phyloP scores from a whole-genome alignment of 1,140 invertebrate genomes.

The Mylabris phalerata region DNA sequence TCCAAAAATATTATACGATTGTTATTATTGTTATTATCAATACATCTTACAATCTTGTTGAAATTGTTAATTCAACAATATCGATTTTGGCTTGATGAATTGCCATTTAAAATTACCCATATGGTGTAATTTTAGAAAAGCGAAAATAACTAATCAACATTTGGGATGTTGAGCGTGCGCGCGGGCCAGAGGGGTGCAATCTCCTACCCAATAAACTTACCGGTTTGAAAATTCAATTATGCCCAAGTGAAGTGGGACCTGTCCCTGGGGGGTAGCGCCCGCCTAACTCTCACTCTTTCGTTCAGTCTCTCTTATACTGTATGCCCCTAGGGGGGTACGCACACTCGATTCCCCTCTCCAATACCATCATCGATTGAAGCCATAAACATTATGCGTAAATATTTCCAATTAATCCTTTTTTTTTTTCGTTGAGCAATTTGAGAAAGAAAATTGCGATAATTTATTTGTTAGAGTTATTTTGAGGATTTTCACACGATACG shows the following conservation, averaged over 20 bases:
- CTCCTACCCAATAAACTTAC: slow-evolving; percentile 38
- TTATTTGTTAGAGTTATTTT: slow-evolving; percentile 14
- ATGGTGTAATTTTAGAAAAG: slow-evolving; percentile 35
- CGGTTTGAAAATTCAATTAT: slow-evolving; percentile 41
- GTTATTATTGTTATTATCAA: too few species aligned
- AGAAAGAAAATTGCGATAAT: background rate
- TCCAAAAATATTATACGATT: too few species aligned
- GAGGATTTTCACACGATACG: slow-evolving; percentile 3
- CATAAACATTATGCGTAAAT: too few species aligned
- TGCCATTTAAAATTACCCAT: slow-evolving; percentile 36
- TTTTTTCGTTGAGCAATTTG: too few species aligned
- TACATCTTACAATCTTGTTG: too few species aligned
- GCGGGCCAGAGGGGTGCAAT: slow-evolving; percentile 20
- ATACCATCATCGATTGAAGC: background rate
- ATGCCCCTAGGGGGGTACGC: slow-evolving; percentile 3
- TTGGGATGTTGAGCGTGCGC: background rate
- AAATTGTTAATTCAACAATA: too few species aligned
- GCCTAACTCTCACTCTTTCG: background rate
- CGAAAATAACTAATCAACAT: slow-evolving; percentile 36
- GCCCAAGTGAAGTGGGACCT: slow-evolving; percentile 31
- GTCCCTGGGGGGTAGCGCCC: slow-evolving; percentile 20
- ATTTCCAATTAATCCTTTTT: too few species aligned
- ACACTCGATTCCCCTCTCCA: slow-evolving; percentile 1
- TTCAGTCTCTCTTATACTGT: too few species aligned
- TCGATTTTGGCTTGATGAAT: too few species aligned